These are phyloP conservation scores for Symphodus melops DNA, from an alignment of 2,113 vertebrate genomes.

Conservation along the genomic window DNA sequence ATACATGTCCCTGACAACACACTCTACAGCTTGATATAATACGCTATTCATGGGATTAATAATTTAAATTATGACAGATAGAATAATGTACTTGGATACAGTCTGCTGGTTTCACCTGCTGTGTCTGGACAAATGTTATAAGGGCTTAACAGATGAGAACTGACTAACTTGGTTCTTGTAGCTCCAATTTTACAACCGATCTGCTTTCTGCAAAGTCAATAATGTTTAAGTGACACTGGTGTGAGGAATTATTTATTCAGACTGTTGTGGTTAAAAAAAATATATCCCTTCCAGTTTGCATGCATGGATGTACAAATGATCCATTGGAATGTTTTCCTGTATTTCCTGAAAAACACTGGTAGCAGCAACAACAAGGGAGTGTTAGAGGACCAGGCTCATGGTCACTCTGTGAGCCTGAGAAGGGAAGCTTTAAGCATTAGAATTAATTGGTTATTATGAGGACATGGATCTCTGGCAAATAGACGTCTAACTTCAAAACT, in stretches of 20 bases:
- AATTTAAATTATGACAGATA: no score
- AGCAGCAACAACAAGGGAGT: conserved; percentile 5
- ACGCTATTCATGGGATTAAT: no score
- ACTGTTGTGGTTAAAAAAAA: not conserved
- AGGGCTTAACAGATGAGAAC: not conserved
- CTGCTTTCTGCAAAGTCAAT: no score
- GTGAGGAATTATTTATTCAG: not conserved
- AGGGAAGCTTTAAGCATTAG: not conserved
- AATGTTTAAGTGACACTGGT: not conserved
- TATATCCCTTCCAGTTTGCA: not conserved
- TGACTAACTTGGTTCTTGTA: not conserved
- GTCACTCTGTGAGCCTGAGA: not conserved
- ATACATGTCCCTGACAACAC: not conserved
- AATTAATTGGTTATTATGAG: not conserved
- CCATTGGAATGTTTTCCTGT: not conserved
- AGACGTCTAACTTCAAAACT: not conserved
- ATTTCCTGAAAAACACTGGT: not conserved
- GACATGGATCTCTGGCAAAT: not conserved
- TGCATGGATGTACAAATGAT: not conserved
- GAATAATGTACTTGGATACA: no score
- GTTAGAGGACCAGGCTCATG: not conserved
- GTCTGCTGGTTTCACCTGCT: no score
- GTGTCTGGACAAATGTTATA: no score
- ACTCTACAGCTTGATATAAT: not conserved
- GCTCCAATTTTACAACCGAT: no score